phyloP scores from a whole-genome alignment of 2,113 vertebrate genomes.

The Pampusana beccarii region DNA sequence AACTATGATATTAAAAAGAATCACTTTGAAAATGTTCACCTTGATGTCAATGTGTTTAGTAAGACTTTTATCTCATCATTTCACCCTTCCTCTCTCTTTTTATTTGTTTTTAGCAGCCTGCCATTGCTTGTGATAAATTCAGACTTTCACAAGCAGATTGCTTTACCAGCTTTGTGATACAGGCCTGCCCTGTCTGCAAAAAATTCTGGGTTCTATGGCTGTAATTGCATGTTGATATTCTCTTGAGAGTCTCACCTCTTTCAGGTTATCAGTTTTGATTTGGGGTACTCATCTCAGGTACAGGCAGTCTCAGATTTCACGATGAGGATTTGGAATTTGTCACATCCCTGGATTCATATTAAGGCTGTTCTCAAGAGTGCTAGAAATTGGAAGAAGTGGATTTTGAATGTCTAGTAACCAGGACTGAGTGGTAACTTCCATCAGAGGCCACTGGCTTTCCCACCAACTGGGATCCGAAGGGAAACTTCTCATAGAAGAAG shows the following conservation, averaged over 20 bases:
- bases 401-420: background rate
- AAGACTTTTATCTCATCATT: conserved; percentile 61
- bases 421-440: background rate
- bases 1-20: conserved; percentile 67
- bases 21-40: conserved; percentile 4
- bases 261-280: background rate
- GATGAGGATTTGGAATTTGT: background rate
- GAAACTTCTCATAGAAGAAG: background rate
- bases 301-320: background rate
- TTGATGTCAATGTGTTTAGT: conserved; percentile 40
- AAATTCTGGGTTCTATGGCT: background rate
- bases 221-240: background rate
- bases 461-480: background rate
- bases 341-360: background rate
- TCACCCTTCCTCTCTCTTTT: conserved; percentile 47
- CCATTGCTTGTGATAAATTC: background rate
- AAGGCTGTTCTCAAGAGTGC: background rate
- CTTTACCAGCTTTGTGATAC: background rate
- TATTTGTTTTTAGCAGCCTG: conserved; percentile 11
- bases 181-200: background rate
- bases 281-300: background rate
- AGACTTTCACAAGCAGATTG: background rate
- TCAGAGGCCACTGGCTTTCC: background rate
- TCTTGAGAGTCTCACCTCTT: background rate
- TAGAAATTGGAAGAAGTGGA: background rate